phyloP scores from a whole-genome alignment of 2,888 invertebrate genomes.

The Palloptera scutellata region DNA sequence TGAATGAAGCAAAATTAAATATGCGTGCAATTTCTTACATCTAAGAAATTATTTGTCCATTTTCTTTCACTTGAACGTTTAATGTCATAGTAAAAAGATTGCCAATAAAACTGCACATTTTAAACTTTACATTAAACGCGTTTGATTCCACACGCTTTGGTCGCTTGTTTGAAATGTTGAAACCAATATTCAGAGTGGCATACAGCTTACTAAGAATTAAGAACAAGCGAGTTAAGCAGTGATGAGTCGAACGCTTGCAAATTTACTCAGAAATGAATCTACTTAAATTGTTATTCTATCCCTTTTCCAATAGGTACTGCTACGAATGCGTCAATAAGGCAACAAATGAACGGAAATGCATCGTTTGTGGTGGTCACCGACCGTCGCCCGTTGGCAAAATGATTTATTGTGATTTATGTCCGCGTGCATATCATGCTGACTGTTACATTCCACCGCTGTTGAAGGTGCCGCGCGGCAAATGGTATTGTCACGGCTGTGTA shows the following conservation, averaged over 20 bases:
- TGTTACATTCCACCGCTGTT: slow-evolving; percentile 88
- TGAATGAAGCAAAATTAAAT: no score
- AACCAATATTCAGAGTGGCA: no score
- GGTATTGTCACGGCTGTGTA: slow-evolving; percentile 89
- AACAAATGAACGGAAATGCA: slow-evolving; percentile 90
- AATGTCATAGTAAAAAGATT: no score
- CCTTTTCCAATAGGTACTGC: slow-evolving; percentile 77
- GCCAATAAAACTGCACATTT: no score
- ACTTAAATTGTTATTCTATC: neutral
- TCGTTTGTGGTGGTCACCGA: slow-evolving; percentile 86
- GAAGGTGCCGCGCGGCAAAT: slow-evolving; percentile 84
- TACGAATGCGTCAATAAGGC: slow-evolving; percentile 95
- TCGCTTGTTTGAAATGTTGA: no score
- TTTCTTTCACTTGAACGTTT: no score
- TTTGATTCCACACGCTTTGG: neutral
- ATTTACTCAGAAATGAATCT: neutral
- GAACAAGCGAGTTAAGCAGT: no score
- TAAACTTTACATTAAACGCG: neutral
- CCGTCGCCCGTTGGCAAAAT: slow-evolving; percentile 69
- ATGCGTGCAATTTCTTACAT: no score
- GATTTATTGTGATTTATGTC: slow-evolving; percentile 89
- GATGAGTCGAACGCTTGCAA: no score
- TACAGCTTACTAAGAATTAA: no score
- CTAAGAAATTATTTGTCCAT: no score
- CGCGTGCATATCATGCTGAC: slow-evolving; percentile 90